Evolutionary conservation across 2,113 vertebrate genomes (phyloP), one percentile per base, ranked within the genome.

Genomic region (Entosphenus tridentatus): DNA sequence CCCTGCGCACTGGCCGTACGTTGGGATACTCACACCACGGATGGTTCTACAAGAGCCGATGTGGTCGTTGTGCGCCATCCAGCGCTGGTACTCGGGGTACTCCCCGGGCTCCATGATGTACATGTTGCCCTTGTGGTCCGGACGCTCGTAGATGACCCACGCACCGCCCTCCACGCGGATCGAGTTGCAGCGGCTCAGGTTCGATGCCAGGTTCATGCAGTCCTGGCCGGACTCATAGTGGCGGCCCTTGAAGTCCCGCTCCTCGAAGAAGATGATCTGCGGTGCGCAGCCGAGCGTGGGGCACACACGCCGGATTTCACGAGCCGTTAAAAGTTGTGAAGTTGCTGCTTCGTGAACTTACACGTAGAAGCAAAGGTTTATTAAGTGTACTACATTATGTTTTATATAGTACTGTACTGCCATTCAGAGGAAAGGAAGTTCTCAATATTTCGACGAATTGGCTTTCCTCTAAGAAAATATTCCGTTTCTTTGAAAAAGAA

Each of bases 151-250:
- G 78, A 87, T 89, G 77, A 88, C 80, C 86, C 87, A 96, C 2
- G 87, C 85, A 0, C 85, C 82, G 0, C 85, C 89, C 78, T 87
- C 84, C 73, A 89, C 86, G 0, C 81, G 80, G 80, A 93, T 84
- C 55, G 89, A 91, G 80, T 89, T 92, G 72, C 88, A 85, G 1
- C 82, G 76, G 78, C 86, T 87, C 84, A 85, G 82, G 75, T 92
- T 89, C 39, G 88, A 87, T 79, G 88, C 88, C 79, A 95, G 88
- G 82, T 83, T 89, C 78, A 85, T 80, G 18, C 87, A 89, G 80
- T 83, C 85, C 69, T 87, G 84, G 0, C 78, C 82, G 70, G 88
- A 80, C 65, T 89, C 86, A 82, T 90, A 81, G 78, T 84, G 84
- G 74, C 80, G 77, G 72, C 87, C 88, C 0, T 83, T 87, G 84